Evolutionary conservation across 2,888 invertebrate species (phyloP), one percentile per base, ranked within the genome.

Genomic region (Allolobophora icterica): DNA sequence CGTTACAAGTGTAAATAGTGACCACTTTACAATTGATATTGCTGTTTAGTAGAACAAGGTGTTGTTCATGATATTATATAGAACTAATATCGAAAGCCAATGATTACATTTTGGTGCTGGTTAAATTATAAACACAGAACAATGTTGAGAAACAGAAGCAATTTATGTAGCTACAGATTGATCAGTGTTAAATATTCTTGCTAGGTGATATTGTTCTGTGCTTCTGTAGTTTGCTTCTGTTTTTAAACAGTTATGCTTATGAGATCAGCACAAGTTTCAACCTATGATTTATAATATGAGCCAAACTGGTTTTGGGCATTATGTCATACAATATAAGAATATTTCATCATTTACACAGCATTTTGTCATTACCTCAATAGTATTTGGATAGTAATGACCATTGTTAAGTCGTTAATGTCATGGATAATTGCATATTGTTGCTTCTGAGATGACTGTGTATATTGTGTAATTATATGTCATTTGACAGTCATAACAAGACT

Each of bases 1-100:
- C n/a, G n/a, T 71, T 71, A 71, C 30, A n/a, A n/a, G 71, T n/a
- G n/a, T n/a, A 71, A 71, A 71, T 71, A 30, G 30, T 71, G 71
- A 71, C 71, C 71, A 71, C n/a, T 71, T 71, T 71, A 71, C 71
- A n/a, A 71, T 71, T n/a, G 71, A 71, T 71, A 71, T 71, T 71
- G 71, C 71, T 71, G 71, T 71, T 71, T 71, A 71, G 71, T 71
- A n/a, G 71, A 71, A n/a, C 71, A 71, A 30, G n/a, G n/a, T 71
- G 11, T 71, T n/a, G 71, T 71, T 71, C 71, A n/a, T 71, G 30
- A n/a, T n/a, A 8, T 71, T 71, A 1, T 71, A 71, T n/a, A 71
- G 71, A 71, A 71, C n/a, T 71, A n/a, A 71, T n/a, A 71, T 71
- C 71, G 13, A 71, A 71, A n/a, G 71, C 11, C n/a, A 8, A n/a